These are phyloP conservation scores for Copsychus sechellarum DNA, from an alignment of 2,113 vertebrate species.

Conservation along the genomic window DNA sequence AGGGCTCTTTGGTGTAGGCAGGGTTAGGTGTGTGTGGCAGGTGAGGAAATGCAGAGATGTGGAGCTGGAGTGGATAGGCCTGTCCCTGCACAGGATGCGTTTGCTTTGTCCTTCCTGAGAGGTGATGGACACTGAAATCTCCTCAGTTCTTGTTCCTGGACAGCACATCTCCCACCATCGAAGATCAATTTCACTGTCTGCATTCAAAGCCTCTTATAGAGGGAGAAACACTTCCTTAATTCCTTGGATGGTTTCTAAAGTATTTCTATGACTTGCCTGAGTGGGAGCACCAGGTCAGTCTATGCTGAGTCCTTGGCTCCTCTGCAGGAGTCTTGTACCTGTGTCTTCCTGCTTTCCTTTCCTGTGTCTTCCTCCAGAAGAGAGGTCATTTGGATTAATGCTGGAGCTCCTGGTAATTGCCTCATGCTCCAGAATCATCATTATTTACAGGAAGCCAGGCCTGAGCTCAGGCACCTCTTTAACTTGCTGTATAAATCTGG, in stretches of 20 bases:
- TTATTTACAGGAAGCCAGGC: background rate
- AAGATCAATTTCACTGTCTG: background rate
- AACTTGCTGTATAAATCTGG: background rate
- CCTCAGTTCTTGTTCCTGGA: background rate
- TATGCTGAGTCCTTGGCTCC: background rate
- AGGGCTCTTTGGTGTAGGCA: background rate
- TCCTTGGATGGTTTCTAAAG: background rate
- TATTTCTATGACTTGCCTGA: fast-evolving
- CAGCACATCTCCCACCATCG: background rate
- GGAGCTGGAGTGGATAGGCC: fast-evolving
- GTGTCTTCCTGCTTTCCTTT: background rate
- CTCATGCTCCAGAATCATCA: fast-evolving
- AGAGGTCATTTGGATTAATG: background rate
- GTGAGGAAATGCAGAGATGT: background rate
- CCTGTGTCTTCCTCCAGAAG: fast-evolving
- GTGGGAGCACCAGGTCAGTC: background rate
- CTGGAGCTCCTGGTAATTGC: background rate
- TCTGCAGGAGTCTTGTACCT: background rate
- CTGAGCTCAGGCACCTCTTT: background rate
- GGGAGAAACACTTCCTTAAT: background rate
- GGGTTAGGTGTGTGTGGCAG: background rate
- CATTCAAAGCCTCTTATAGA: background rate
- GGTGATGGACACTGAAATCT: background rate
- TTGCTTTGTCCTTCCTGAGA: background rate
- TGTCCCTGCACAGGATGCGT: fast-evolving